These are phyloP conservation scores for Ispidina picta DNA, from an alignment of 2,797 vertebrate genomes.

Conservation along the genomic window DNA sequence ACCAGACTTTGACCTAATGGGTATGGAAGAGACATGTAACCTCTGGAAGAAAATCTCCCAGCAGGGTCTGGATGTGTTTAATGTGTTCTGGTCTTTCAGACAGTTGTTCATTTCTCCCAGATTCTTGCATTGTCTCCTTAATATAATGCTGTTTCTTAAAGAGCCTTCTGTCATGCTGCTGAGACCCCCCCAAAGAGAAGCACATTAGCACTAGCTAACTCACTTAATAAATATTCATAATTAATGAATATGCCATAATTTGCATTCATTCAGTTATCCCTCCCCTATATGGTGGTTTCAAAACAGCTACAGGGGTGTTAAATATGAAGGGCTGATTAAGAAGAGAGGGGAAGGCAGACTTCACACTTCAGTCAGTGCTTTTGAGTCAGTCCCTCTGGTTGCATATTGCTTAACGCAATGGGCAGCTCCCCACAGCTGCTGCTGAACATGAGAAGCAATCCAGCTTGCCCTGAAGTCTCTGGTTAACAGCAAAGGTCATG, in stretches of 20 bases:
- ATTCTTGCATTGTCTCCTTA: neutral
- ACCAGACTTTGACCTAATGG: neutral
- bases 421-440: slow-evolving; percentile 20
- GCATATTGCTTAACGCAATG: neutral
- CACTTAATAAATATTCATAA: slow-evolving; percentile 17
- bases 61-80: neutral
- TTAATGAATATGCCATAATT: neutral
- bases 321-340: slow-evolving; percentile 14
- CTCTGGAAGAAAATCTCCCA: neutral
- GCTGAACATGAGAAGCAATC: neutral
- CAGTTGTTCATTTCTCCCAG: neutral
- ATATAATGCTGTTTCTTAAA: slow-evolving; percentile 37
- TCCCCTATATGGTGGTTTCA: neutral
- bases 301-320: neutral
- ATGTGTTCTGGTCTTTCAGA: neutral
- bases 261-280: neutral
- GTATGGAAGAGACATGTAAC: neutral
- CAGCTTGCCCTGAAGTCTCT: neutral
- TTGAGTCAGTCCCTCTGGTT: neutral
- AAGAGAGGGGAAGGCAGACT: slow-evolving; percentile 16
- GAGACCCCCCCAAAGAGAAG: neutral
- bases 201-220: neutral
- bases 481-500: slow-evolving; percentile 31
- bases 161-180: slow-evolving; percentile 16
- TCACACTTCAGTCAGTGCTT: slow-evolving; percentile 31